Evolutionary conservation across 2,113 vertebrate species (phyloP).

Genomic region (Triplophysa rosa): DNA sequence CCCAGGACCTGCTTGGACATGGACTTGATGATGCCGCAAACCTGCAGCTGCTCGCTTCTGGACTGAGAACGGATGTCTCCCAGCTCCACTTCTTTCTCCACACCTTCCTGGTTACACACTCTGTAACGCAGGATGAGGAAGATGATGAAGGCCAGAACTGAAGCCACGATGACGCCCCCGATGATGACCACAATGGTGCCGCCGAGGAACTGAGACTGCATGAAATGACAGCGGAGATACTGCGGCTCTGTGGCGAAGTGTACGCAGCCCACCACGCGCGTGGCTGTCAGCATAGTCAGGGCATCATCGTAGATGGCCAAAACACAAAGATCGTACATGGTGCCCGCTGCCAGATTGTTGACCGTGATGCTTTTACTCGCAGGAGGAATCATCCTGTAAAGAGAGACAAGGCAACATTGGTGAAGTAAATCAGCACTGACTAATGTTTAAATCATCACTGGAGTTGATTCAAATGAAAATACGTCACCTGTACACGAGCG

Average conservation of each 20-base stretch:
- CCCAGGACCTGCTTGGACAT: slow-evolving; percentile 88
- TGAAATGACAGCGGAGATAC: slow-evolving; percentile 96
- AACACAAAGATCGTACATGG: slow-evolving; percentile 91
- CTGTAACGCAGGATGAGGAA: slow-evolving; percentile 98
- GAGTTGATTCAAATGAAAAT: background rate
- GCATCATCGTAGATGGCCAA: slow-evolving; percentile 97
- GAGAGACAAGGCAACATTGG: background rate
- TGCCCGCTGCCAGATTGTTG: slow-evolving; percentile 94
- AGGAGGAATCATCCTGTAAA: slow-evolving; percentile 93
- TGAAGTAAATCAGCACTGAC: no score
- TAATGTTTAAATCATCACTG: no score
- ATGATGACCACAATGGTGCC: slow-evolving; percentile 99
- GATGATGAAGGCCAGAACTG: slow-evolving; percentile 97
- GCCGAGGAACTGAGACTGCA: slow-evolving; percentile 98
- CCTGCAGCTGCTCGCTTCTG: slow-evolving; percentile 87
- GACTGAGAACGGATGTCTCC: slow-evolving; percentile 94
- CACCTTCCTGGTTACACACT: slow-evolving; percentile 89
- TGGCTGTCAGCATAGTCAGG: slow-evolving; percentile 93
- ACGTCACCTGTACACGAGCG: slow-evolving; percentile 95
- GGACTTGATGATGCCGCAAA: slow-evolving; percentile 84
- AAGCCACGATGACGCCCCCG: slow-evolving; percentile 97
- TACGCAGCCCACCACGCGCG: slow-evolving; percentile 91
- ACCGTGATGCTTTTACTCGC: slow-evolving; percentile 94
- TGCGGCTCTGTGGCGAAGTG: slow-evolving; percentile 96
- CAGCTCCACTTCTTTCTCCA: slow-evolving; percentile 90